phyloP scores from a whole-genome alignment of 1,140 invertebrate genomes.

The Heliothis subflexa region DNA sequence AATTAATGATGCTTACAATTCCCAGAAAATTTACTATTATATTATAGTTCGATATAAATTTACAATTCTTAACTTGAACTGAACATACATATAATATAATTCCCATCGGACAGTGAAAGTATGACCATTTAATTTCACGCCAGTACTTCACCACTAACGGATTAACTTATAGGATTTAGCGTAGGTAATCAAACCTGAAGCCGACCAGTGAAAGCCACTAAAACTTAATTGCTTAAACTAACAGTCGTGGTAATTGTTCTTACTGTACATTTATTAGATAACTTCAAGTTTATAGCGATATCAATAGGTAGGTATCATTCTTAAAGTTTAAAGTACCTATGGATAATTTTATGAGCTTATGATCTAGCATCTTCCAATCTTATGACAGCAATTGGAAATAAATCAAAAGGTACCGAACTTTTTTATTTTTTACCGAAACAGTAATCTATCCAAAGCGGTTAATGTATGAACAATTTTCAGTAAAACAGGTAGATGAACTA shows the following conservation, averaged over 20 bases:
- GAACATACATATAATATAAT: neutral
- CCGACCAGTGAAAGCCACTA: constrained; percentile 40
- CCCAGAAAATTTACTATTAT: neutral
- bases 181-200: constrained; percentile 35
- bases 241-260: constrained; percentile 43
- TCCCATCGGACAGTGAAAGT: constrained; percentile 37
- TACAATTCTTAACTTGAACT: neutral
- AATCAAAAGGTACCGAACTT: too few relatives aligned
- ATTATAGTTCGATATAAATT: neutral
- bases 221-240: constrained; percentile 24
- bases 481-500: neutral
- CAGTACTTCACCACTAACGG: constrained; percentile 34
- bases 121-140: constrained; percentile 29
- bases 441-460: neutral
- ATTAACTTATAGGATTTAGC: constrained; percentile 42
- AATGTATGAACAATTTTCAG: neutral
- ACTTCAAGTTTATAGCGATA: constrained; percentile 16
- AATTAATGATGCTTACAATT: too few relatives aligned
- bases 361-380: too few relatives aligned
- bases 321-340: neutral
- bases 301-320: neutral
- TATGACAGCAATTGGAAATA: too few relatives aligned
- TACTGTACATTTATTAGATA: constrained; percentile 29
- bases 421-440: too few relatives aligned
- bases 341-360: neutral